A percentile compares a stretch with the other conserved stretches of the same genome.
phyloP scores from a whole-genome alignment of 2,797 vertebrate species.

The Coregonus suidteri region DNA sequence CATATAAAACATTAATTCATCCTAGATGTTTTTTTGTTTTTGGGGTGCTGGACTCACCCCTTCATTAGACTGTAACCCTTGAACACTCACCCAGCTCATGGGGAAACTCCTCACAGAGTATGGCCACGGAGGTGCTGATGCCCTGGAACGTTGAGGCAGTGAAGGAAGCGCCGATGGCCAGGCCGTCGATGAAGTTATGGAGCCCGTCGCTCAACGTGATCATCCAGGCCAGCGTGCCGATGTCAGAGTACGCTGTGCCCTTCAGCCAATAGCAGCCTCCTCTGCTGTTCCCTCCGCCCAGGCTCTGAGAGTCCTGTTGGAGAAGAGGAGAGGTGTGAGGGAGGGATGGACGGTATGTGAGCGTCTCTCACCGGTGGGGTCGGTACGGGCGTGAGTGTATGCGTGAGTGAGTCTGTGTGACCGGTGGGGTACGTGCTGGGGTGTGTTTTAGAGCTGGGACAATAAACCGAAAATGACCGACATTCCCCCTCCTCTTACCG shows the following conservation, averaged over 20 bases:
- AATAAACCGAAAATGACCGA: no score
- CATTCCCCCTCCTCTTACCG: no score
- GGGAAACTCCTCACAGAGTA: constrained; percentile 96
- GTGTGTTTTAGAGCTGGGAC: no score
- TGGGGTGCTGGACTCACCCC: no score
- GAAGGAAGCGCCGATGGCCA: constrained; percentile 97
- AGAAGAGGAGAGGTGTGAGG: background rate
- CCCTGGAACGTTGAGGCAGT: constrained; percentile 96
- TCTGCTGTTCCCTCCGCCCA: constrained; percentile 71
- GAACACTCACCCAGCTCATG: constrained; percentile 87
- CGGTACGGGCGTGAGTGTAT: no score
- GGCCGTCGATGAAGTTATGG: constrained; percentile 96
- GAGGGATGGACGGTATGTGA: background rate
- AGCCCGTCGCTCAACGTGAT: constrained; percentile 95
- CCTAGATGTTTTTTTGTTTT: no score
- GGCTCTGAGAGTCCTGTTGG: constrained; percentile 83
- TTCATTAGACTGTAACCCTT: no score
- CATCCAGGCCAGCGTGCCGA: constrained; percentile 98
- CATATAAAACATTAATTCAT: no score
- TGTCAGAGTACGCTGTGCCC: constrained; percentile 90
- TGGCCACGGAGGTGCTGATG: constrained; percentile 96
- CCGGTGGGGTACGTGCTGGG: no score
- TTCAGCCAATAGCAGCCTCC: constrained; percentile 94
- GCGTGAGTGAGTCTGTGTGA: no score
- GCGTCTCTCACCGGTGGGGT: no score